Percentiles rank a stretch among this genome's conserved stretches.
phyloP scores from a whole-genome alignment of 2,888 invertebrate species.

The Dusona sp. region DNA sequence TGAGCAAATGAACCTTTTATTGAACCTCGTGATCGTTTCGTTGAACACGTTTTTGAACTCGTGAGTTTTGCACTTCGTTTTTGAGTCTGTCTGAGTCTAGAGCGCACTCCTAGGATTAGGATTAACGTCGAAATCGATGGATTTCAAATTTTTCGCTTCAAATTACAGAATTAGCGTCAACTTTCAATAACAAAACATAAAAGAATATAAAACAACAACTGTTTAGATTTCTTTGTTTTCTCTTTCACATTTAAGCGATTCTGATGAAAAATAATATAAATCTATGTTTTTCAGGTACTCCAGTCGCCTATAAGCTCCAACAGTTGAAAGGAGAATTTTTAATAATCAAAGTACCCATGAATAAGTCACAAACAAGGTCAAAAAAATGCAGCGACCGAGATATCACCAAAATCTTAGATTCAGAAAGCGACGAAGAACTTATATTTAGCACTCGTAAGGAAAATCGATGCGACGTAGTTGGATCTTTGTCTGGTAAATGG shows the following conservation, averaged over 20 bases:
- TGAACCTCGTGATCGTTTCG: too few relatives aligned
- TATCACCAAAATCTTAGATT: slow-evolving; percentile 46
- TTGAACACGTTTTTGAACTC: too few relatives aligned
- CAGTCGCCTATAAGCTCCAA: slow-evolving; percentile 66
- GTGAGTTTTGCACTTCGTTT: too few relatives aligned
- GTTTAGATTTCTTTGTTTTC: background rate
- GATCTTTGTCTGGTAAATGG: background rate
- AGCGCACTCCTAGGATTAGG: too few relatives aligned
- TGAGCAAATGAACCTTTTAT: too few relatives aligned
- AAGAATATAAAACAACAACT: background rate
- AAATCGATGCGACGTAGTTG: background rate
- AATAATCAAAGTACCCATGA: slow-evolving; percentile 69
- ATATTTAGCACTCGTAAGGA: slow-evolving; percentile 37
- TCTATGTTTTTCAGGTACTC: slow-evolving; percentile 66
- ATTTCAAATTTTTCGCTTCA: background rate
- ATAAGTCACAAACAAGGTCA: slow-evolving; percentile 21
- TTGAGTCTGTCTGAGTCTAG: too few relatives aligned
- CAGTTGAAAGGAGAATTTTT: slow-evolving; percentile 58
- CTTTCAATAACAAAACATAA: background rate
- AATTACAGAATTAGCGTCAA: background rate
- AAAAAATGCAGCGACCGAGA: slow-evolving; percentile 60
- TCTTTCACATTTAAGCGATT: background rate
- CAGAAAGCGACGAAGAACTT: slow-evolving; percentile 48
- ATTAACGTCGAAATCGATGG: too few relatives aligned
- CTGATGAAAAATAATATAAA: background rate